phyloP scores from a whole-genome alignment of 2,888 invertebrate species.

The Dynastes hyllus region DNA sequence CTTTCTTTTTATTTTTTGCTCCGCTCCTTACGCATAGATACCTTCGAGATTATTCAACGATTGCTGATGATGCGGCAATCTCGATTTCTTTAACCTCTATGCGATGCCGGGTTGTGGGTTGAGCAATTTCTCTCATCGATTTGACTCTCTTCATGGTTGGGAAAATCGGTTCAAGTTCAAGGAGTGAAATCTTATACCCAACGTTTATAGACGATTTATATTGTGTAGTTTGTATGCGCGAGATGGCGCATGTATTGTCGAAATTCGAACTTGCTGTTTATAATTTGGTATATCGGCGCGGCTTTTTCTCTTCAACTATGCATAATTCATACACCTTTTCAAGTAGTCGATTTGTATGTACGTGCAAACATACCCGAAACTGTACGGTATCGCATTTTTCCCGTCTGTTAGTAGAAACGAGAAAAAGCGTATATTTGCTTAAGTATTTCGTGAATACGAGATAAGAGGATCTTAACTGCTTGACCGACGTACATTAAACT shows the following conservation, averaged over 20 bases:
- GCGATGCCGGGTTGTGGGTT: conserved; percentile 8
- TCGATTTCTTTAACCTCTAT: conserved; percentile 38
- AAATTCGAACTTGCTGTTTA: conserved; percentile 22
- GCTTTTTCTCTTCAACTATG: conserved; percentile 20
- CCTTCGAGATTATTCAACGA: conserved; percentile 1
- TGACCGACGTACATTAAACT: conserved; percentile 19
- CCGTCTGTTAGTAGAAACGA: conserved; percentile 22
- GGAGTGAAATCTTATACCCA: conserved; percentile 23
- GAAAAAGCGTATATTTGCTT: conserved; percentile 23
- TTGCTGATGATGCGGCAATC: background rate
- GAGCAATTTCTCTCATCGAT: conserved; percentile 26
- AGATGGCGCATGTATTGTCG: background rate
- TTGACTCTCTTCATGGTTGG: conserved; percentile 18
- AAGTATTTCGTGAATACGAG: conserved; percentile 36
- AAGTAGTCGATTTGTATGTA: conserved; percentile 37
- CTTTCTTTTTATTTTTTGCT: conserved; percentile 1
- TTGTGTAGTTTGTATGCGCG: conserved; percentile 16
- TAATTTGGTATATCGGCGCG: conserved; percentile 14
- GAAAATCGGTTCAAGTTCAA: conserved; percentile 44
- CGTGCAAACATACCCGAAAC: background rate
- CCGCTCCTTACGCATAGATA: too few species aligned
- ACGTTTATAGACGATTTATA: conserved; percentile 3
- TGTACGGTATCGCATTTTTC: conserved; percentile 41
- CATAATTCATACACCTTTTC: conserved; percentile 24
- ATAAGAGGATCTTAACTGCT: conserved; percentile 33